Evolutionary conservation across 2,888 invertebrate genomes (phyloP), one percentile per base, ranked within the genome.

Genomic region (Tiliacea aurago): DNA sequence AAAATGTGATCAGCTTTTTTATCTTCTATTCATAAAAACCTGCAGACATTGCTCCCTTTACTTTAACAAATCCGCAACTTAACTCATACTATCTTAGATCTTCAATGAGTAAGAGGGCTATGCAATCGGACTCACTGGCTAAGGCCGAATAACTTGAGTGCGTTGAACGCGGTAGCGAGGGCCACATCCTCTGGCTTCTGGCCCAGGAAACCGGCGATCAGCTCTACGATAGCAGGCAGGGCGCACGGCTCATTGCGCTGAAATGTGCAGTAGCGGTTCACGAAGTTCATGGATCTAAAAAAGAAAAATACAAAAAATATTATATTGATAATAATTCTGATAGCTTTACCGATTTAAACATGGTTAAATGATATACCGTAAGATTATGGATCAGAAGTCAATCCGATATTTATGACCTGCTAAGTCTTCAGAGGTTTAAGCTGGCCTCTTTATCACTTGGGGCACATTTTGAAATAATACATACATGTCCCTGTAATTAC

Each of bases 191-290:
- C 99, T 0, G 99, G 98, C 59, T 97, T 97, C 91, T 98, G 98
- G 69, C 97, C 97, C 96, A 99, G 98, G 93, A 99, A 98, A 33
- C 98, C 99, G n/a, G 99, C 99, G 83, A 99, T 98, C 97, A 99
- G 97, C 95, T 99, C 99, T 62, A 99, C 98, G 69, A 99, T 98
- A 59, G 98, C 98, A 15, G 99, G 99, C 84, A 99, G 95, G 61
- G 99, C 98, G 94, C 99, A 99, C 0, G 99, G 99, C 95, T 99
- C 99, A 94, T 99, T 99, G 86, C 99, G 97, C 95, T 99, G 99
- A 96, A 99, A 99, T 81, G 99, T 99, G 95, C 99, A 99, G 95
- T 99, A 99, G 85, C 99, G 97, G 92, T 98, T 98, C 89, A 98
- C 96, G 94, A 98, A 98, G 85, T 97, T 98, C 96, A 98, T 97